A percentile compares a stretch with the other conserved stretches of the same genome.
Conservation (phyloP, 2,888 invertebrate species). For the Nymphalis urticae region DNA sequence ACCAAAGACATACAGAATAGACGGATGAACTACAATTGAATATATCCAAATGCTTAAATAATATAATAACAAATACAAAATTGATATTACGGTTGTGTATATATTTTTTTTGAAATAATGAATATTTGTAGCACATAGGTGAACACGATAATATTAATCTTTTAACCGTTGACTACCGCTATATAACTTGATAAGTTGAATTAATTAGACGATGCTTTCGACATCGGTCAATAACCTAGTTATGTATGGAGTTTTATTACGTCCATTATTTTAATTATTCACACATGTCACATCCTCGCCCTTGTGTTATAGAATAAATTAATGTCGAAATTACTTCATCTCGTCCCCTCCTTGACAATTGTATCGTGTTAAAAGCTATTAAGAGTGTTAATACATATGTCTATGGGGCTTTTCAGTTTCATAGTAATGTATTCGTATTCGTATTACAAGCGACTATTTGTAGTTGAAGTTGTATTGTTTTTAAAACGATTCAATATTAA, state of each 20-base stretch:
- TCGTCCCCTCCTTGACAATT: constrained; percentile 19
- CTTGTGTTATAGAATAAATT: constrained; percentile 32
- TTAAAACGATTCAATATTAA: not conserved
- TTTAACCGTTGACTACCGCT: not conserved
- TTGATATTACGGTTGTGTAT: no score
- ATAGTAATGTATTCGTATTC: not conserved
- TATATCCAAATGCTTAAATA: no score
- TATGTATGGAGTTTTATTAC: constrained; percentile 33
- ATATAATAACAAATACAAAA: no score
- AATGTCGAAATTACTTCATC: constrained; percentile 24
- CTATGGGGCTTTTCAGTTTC: not conserved
- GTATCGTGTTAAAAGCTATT: constrained; percentile 15
- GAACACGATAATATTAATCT: no score
- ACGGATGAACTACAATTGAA: no score
- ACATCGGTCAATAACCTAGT: constrained; percentile 26
- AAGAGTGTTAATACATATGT: not conserved
- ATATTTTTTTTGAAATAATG: no score
- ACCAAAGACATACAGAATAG: no score
- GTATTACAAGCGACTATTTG: not conserved
- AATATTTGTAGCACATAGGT: no score
- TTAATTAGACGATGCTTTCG: constrained; percentile 28
- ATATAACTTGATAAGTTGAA: constrained; percentile 15
- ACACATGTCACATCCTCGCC: constrained; percentile 37
- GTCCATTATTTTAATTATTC: constrained; percentile 39
- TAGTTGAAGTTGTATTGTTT: not conserved